Conservation (phyloP, 30 jellyfish, hydroid and myxozoan genomes). For the Pelagia noctiluca region DNA sequence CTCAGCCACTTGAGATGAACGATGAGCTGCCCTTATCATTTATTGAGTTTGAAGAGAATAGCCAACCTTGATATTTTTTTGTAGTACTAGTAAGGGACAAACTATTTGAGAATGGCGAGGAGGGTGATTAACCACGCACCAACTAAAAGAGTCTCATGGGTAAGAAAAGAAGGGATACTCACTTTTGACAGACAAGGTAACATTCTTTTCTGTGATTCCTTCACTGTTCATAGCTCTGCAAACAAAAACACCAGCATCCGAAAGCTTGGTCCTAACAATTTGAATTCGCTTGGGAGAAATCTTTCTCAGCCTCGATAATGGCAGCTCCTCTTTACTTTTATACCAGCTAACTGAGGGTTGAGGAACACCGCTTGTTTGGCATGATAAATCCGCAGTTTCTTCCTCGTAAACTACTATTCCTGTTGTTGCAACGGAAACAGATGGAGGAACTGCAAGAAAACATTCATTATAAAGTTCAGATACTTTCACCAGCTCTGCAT, state of each 20-base stretch:
- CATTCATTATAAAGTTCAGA: background rate
- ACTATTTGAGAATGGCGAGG: too few species aligned
- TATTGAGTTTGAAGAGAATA: too few species aligned
- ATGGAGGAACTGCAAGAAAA: constrained; percentile 70
- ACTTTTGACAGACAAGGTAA: constrained; percentile 79
- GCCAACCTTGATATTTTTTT: too few species aligned
- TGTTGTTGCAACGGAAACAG: constrained; percentile 41
- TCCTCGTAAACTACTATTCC: constrained; percentile 73
- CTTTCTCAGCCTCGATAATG: constrained; percentile 48
- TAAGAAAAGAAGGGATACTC: background rate
- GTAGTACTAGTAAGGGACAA: too few species aligned
- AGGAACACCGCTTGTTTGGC: constrained; percentile 81
- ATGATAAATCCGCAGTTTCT: constrained; percentile 63
- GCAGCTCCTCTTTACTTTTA: constrained; percentile 57
- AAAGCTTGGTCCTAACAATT: constrained; percentile 38
- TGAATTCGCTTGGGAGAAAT: constrained; percentile 35
- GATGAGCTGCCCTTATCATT: too few species aligned
- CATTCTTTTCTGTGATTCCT: constrained; percentile 76
- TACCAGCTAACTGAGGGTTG: constrained; percentile 65
- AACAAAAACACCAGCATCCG: constrained; percentile 83
- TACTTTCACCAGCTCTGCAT: background rate
- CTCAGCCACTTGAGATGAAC: too few species aligned
- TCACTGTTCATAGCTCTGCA: constrained; percentile 83
- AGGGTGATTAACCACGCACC: constrained; percentile 6
- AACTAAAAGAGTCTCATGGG: background rate